Base-by-base conservation (phyloP, 1,140 invertebrate genomes). In the Dinoponera quadriceps region DNA sequence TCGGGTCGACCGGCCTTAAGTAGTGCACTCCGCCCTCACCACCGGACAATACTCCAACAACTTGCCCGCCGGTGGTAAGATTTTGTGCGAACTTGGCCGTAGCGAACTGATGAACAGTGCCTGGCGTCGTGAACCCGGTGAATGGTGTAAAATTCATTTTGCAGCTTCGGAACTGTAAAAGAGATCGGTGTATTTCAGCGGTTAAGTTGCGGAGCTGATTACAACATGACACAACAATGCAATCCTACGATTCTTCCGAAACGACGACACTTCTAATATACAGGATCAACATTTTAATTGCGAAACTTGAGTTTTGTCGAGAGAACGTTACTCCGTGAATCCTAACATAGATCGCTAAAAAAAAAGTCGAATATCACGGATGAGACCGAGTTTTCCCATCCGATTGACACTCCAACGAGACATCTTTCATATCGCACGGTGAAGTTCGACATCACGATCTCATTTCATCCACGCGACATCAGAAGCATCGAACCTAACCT, bases 11-110 rank as follows among this genome's bases (percentile, higher is more conserved):
- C 1, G 96, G 95, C 27, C 96, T 95, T 60, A 97, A 92, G 89
- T 97, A 97, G 88, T 97, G 96, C n/a, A 97, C 95, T 2, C 96
- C 96, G 85, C 96, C 96, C 80, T 97, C 97, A 20, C 96, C 96
- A 16, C 95, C 94, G 3, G 95, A 95, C 3, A 96, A 83, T 18
- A 95, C 93, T 9, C 95, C 95, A 75, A 95, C 95, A 57, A 96
- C 95, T 88, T 95, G 94, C 51, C 95, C 95, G 4, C 95, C 94
- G 3, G 95, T 95, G 0, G 95, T 95, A 22, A 96, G 92, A 88
- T 96, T 96, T 87, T 96, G 96, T 0, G 96, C 95, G 80, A 96
- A 96, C 89, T 96, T 96, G 16, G 95, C 95, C 7, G 95, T 95
- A 14, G 96, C 94, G 77, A 96, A 96, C 85, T 96, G 96, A 69